Evolutionary conservation across 2,113 vertebrate genomes (phyloP), one percentile per base, ranked within the genome.

Genomic region (Bufo gargarizans): DNA sequence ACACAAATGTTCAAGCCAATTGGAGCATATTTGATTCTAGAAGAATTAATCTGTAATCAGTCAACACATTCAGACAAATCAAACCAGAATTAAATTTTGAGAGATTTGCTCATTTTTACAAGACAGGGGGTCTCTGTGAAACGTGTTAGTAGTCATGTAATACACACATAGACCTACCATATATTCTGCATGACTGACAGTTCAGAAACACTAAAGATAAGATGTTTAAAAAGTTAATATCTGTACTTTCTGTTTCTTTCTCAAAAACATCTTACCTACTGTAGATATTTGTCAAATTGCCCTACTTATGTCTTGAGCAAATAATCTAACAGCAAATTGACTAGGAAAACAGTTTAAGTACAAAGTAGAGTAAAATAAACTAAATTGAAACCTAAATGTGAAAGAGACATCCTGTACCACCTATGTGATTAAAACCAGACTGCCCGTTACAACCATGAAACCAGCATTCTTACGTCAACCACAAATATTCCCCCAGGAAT

Each of bases 301-400:
- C 58, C 9, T 50, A 14, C 17, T 69, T 9, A 50, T 17, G 22
- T 16, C 77, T 77, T 33, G 10, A 79, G 43, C 20, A 79, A 67
- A 79, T 67, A 63, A 69, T 53, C 61, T 69, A 49, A 79, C 76
- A 80, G 22, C 49, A 86, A 86, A 79, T 86, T 86, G 49, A 86
- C 11, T 65, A 50, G 55, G 33, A 86, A 86, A 86, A 77, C 71
- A 86, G 33, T 61, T 86, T 77, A 76, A 77, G 71, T 67, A 79
- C 47, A 86, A 77, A 69, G 59, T 22, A 77, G 72, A 14, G 76
- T 86, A 86, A 86, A 86, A 86, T 86, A 86, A 86, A 80, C 76
- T 43, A 67, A 61, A 80, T 50, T 69, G 85, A 69, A 86, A 86
- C 74, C 20, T 79, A 80, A 65, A 77, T 50, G 49, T 86, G 59